A percentile compares a stretch with the other conserved stretches of the same genome.
These are phyloP conservation scores for Elanoides forficatus DNA, from an alignment of 2,113 vertebrate genomes.

Conservation along the genomic window DNA sequence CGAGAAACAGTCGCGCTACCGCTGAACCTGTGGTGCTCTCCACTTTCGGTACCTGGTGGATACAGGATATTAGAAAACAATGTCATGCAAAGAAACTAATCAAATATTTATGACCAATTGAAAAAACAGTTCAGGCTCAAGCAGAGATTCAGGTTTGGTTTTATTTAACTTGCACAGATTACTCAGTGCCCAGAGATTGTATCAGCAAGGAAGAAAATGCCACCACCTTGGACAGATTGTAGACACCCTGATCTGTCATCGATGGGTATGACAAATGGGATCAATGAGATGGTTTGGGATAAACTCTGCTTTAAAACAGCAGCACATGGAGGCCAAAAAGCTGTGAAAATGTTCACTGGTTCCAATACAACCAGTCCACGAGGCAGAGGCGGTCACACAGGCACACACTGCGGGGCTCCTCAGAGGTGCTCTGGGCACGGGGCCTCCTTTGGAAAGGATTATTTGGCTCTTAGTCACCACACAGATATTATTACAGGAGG, in stretches of 20 bases:
- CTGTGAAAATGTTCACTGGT: not conserved
- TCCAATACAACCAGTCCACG: not conserved
- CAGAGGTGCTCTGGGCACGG: not conserved
- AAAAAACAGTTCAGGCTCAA: not conserved
- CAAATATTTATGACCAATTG: not conserved
- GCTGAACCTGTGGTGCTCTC: not conserved
- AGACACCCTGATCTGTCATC: not conserved
- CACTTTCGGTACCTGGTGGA: not conserved
- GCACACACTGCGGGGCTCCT: not conserved
- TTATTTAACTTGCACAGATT: not conserved
- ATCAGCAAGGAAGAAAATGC: not conserved
- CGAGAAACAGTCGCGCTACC: not conserved
- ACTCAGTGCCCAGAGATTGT: not conserved
- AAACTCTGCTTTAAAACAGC: not conserved
- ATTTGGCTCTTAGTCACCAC: not conserved
- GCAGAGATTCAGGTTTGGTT: not conserved
- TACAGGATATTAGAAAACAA: not conserved
- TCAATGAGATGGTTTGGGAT: not conserved
- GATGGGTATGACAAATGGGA: not conserved
- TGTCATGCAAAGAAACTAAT: not conserved
- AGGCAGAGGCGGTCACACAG: not conserved
- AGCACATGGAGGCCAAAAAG: rapidly evolving
- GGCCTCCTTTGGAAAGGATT: not conserved
- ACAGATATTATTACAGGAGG: not conserved
- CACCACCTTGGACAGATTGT: not conserved